phyloP scores from a whole-genome alignment of 2,888 invertebrate species.

The Napeogenes inachia region DNA sequence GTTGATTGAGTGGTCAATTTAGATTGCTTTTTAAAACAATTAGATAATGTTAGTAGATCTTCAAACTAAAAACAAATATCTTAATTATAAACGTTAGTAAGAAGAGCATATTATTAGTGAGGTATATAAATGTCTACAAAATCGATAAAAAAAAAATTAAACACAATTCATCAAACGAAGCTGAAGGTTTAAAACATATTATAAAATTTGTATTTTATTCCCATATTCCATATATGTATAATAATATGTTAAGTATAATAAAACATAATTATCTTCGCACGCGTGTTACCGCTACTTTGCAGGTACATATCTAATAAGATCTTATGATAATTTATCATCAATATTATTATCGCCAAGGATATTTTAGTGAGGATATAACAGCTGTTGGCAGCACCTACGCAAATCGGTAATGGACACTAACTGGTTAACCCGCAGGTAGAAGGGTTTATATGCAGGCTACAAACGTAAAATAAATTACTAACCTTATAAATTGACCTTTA shows the following conservation, averaged over 20 bases:
- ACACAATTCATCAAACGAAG: no score
- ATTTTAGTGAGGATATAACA: conserved; percentile 38
- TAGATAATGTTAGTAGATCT: no score
- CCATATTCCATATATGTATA: not conserved
- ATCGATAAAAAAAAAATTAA: no score
- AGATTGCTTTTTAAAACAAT: no score
- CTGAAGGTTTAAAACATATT: no score
- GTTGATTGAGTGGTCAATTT: no score
- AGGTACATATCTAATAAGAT: conserved; percentile 16
- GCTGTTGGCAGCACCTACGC: conserved; percentile 38
- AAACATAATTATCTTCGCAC: conserved; percentile 6
- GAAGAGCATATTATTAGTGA: no score
- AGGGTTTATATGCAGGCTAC: conserved; percentile 26
- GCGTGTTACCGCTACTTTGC: conserved; percentile 8
- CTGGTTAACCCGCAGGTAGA: conserved; percentile 39
- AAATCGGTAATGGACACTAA: conserved; percentile 44
- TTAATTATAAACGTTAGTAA: no score
- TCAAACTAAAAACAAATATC: no score
- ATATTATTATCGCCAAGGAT: conserved; percentile 37
- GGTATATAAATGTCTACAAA: no score
- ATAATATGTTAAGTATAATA: not conserved
- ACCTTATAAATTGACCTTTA: not conserved
- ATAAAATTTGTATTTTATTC: no score
- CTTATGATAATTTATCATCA: conserved; percentile 34
- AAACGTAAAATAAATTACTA: conserved; percentile 34